These are phyloP conservation scores for Neostethus bicornis DNA, from an alignment of 2,797 vertebrate species.

Conservation along the genomic window DNA sequence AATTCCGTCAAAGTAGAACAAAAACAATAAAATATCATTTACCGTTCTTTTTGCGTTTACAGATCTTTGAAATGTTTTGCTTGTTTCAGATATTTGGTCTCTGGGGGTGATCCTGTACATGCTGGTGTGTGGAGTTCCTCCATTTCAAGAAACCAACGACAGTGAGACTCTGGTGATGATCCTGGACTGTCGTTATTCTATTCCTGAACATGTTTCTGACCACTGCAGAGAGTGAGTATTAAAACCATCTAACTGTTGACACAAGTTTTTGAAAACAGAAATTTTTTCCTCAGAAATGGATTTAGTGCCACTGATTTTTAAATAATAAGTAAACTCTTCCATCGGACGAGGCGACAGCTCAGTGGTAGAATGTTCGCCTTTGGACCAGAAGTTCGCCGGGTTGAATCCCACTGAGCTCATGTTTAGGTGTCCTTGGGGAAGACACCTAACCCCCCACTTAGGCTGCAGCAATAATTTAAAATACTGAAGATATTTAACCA, in stretches of 20 bases:
- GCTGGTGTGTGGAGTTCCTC: conserved; percentile 88
- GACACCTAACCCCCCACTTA: no score
- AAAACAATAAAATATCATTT: not conserved
- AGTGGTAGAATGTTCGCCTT: no score
- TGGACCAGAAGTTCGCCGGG: no score
- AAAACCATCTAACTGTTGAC: not conserved
- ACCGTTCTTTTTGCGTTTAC: conserved; percentile 25
- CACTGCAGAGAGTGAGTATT: conserved; percentile 93
- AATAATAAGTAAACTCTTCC: no score
- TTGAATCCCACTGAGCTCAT: no score
- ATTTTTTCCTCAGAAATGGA: not conserved
- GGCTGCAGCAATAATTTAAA: no score
- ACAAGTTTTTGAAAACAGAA: no score
- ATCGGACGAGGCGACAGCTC: no score
- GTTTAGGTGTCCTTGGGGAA: no score
- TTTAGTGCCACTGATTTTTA: conserved; percentile 39
- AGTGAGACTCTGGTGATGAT: conserved; percentile 99
- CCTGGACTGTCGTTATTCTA: conserved; percentile 95
- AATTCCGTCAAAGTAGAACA: no score
- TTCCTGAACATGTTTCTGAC: conserved; percentile 89
- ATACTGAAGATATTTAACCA: no score
- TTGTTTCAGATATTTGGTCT: conserved; percentile 82
- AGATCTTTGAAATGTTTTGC: conserved; percentile 35
- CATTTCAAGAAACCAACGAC: conserved; percentile 98
- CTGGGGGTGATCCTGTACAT: conserved; percentile 83